These are phyloP conservation scores for Megamerina dolium DNA, from an alignment of 2,888 invertebrate species.

Conservation along the genomic window DNA sequence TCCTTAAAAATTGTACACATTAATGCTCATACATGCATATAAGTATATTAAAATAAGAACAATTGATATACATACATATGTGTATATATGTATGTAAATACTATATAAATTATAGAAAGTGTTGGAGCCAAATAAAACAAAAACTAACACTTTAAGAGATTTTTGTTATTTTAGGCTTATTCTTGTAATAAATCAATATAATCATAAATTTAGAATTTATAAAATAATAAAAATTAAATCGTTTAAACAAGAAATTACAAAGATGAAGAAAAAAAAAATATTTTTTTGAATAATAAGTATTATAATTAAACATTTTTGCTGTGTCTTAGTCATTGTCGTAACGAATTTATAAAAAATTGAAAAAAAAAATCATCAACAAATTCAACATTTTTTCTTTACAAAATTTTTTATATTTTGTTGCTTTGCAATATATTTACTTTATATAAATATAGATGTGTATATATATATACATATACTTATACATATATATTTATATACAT, in stretches of 20 bases:
- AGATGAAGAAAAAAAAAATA: constrained; percentile 6
- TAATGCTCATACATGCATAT: constrained; percentile 7
- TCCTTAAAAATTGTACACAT: constrained; percentile 1
- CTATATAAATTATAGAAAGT: no score
- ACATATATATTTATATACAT: no score
- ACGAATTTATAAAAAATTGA: constrained; percentile 34
- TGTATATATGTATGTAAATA: constrained; percentile 5
- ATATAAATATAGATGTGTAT: neutral
- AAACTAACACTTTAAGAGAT: no score
- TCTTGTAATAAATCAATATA: no score
- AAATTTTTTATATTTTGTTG: no score
- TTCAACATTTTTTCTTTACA: neutral
- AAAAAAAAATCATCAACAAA: constrained; percentile 4
- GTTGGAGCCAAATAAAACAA: constrained; percentile 8
- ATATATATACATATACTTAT: no score
- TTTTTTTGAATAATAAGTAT: constrained; percentile 14
- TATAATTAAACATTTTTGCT: constrained; percentile 40
- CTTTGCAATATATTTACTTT: neutral
- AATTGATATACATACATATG: constrained; percentile 10
- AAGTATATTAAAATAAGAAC: neutral
- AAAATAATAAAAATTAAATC: constrained; percentile 1
- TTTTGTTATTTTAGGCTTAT: no score
- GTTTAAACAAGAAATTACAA: constrained; percentile 1
- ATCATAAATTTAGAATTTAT: no score
- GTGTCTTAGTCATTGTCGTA: constrained; percentile 51